phyloP scores from a whole-genome alignment of 2,113 vertebrate species.

The Carettochelys insculpta region DNA sequence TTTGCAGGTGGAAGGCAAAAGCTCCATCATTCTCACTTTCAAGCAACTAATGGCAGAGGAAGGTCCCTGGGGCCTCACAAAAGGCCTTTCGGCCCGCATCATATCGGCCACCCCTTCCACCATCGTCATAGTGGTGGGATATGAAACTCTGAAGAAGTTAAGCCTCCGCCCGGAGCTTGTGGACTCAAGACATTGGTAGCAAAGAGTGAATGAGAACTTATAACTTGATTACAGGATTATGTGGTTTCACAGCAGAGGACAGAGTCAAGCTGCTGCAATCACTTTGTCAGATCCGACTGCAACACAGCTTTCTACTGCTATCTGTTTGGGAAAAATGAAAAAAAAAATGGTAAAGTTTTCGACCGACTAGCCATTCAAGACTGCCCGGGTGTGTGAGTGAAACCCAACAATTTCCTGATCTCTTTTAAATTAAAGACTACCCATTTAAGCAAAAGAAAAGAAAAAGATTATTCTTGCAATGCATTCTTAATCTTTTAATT shows the following conservation, averaged over 20 bases:
- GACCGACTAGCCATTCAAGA: background rate
- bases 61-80: slow-evolving; percentile 89
- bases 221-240: background rate
- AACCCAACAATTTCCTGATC: background rate
- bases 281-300: background rate
- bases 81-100: slow-evolving; percentile 94
- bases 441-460: slow-evolving; percentile 10
- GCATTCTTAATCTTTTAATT: slow-evolving; percentile 1
- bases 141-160: slow-evolving; percentile 95
- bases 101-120: slow-evolving; percentile 92
- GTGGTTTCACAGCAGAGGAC: background rate
- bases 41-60: slow-evolving; percentile 92
- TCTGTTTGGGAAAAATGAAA: background rate
- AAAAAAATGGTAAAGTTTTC: background rate
- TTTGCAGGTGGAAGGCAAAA: slow-evolving; percentile 91
- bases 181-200: slow-evolving; percentile 91
- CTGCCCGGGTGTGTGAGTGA: background rate
- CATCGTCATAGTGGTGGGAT: slow-evolving; percentile 94
- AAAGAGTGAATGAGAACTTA: background rate
- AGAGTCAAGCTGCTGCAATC: background rate
- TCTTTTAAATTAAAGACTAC: slow-evolving; percentile 9
- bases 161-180: slow-evolving; percentile 92
- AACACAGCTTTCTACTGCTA: background rate
- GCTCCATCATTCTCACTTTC: slow-evolving; percentile 90
- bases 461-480: slow-evolving; percentile 4